phyloP scores from a whole-genome alignment of 2,888 invertebrate species.

The Dexiosoma caninum region DNA sequence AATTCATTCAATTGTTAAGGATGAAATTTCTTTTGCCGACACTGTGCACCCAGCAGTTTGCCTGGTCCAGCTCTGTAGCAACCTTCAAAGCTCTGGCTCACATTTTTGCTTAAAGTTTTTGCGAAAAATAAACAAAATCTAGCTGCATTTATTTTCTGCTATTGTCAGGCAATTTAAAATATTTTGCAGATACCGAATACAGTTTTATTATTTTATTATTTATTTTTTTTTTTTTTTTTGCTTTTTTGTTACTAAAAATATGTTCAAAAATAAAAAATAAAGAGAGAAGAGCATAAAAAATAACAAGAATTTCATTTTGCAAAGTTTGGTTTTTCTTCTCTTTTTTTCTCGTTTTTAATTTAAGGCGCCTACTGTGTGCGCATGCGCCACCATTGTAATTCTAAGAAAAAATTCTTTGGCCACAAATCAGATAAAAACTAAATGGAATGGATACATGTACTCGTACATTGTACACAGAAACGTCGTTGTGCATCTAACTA shows the following conservation, averaged over 20 bases:
- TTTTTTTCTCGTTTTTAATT: background rate
- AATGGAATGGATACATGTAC: background rate
- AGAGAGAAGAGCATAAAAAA: background rate
- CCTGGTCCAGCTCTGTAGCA: too few relatives aligned
- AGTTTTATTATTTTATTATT: too few relatives aligned
- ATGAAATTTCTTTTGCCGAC: too few relatives aligned
- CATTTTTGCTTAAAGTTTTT: background rate
- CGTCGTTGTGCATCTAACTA: background rate
- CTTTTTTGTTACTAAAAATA: too few relatives aligned
- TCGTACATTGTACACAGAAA: too few relatives aligned
- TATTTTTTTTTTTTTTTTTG: too few relatives aligned
- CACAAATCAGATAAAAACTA: conserved; percentile 32
- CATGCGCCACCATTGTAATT: conserved; percentile 61
- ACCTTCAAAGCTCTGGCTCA: conserved; percentile 28
- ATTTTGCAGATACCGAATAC: conserved; percentile 27
- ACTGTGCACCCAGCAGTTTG: too few relatives aligned
- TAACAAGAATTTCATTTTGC: conserved; percentile 41
- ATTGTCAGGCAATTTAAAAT: conserved; percentile 43
- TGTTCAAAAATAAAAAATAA: background rate
- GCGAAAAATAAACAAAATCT: conserved; percentile 1
- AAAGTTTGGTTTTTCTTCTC: conserved; percentile 1
- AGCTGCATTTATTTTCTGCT: background rate
- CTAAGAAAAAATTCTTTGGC: conserved; percentile 52
- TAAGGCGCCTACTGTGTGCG: conserved; percentile 58
- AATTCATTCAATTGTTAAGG: too few relatives aligned